Base-by-base conservation (phyloP, 1,140 invertebrate species). In the Thaumetopoea pityocampa region DNA sequence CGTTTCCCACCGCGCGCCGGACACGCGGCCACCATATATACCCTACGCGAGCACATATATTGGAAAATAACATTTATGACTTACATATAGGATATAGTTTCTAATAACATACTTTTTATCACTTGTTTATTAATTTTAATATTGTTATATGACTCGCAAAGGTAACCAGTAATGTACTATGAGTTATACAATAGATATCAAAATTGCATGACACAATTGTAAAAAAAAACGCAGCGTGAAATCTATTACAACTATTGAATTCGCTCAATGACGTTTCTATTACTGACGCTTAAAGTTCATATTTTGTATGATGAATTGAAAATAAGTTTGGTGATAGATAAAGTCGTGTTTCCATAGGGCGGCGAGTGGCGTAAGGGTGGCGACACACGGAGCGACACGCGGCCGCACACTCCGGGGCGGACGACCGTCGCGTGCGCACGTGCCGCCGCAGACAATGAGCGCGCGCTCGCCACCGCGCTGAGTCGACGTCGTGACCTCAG, bases 1-100 rank as follows among this genome's bases (percentile, higher is more conserved):
- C 51, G 52, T 58, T 72, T 78, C 77, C 70, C 64, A 79, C 68
- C 73, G 70, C 67, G 57, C 52, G 73, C 59, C 69, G 30, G 74
- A 42, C 78, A 79, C 78, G 74, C 67, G 78, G 70, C 78, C 5
- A 38, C 36, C 14, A 41, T 38, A 58, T 56, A 46, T 60, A 62
- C 48, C 40, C 45, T 57, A 37, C 14, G 38, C 11, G 30, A 14
- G 11, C 0, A 5, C n/a, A 17, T 1, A 4, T 30, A 46, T 15
- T 1, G 19, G 8, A 65, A 46, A 47, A 33, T 37, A 12, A 29
- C 17, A 33, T 17, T 24, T 54, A 50, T 0, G 11, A 2, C 1
- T 7, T 5, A 19, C 0, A 0, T 5, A 0, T 6, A 50, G 40
- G 29, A 10, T 5, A 4, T 4, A 38, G 26, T 43, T 44, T 51